These are phyloP conservation scores for Drymodes brunneopygia DNA, from an alignment of 2,113 vertebrate genomes.

Conservation along the genomic window DNA sequence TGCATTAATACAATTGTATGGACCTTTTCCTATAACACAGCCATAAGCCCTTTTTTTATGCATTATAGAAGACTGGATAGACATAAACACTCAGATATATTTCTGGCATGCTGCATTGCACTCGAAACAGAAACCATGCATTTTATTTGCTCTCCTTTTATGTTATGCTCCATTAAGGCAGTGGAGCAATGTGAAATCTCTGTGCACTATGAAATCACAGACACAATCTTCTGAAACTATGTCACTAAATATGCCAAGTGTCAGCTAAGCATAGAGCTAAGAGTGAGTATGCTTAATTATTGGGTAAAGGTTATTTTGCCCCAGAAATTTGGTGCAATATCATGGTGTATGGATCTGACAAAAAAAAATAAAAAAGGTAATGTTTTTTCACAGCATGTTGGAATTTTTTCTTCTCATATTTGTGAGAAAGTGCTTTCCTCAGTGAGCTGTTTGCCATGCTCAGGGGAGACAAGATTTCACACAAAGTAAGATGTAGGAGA, in stretches of 20 bases:
- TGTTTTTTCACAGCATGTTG: not conserved
- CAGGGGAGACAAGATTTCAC: not conserved
- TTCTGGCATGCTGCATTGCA: not conserved
- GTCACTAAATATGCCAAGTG: not conserved
- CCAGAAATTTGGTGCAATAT: not conserved
- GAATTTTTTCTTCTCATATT: not conserved
- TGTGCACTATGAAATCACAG: not conserved
- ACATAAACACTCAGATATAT: not conserved
- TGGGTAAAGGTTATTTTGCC: no score
- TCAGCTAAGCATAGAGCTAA: not conserved
- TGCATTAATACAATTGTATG: not conserved
- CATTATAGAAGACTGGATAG: not conserved
- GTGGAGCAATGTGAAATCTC: not conserved
- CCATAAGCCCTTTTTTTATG: not conserved
- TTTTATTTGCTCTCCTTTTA: not conserved
- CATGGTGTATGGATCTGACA: not conserved
- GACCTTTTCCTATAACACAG: not conserved
- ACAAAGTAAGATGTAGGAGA: not conserved
- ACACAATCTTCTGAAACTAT: not conserved
- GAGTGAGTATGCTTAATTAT: not conserved
- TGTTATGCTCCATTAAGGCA: not conserved
- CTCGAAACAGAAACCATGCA: not conserved
- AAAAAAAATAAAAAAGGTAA: accelerated
- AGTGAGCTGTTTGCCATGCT: not conserved
- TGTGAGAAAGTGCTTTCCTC: not conserved